phyloP scores from a whole-genome alignment of 2,113 vertebrate species.

The Dissostichus mawsoni region DNA sequence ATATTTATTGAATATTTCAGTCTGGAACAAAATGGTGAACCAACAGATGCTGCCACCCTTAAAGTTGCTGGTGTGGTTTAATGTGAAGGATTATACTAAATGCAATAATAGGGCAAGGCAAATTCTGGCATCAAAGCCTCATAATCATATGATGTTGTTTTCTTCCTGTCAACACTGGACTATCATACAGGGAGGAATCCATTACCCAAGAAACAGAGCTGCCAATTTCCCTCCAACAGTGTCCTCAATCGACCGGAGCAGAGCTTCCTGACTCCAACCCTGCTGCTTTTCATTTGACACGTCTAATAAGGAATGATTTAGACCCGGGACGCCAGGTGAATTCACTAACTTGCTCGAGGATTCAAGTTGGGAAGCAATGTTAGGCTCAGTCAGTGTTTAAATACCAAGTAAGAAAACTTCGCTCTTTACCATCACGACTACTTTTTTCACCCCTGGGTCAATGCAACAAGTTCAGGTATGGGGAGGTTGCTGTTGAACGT shows the following conservation, averaged over 20 bases:
- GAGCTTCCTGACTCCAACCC: constrained; percentile 8
- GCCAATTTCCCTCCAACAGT: constrained; percentile 12
- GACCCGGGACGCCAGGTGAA: constrained; percentile 17
- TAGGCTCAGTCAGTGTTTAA: background rate
- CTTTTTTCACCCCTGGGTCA: background rate
- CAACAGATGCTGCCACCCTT: background rate
- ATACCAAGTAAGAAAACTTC: background rate
- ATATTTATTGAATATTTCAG: background rate
- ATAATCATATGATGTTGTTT: background rate
- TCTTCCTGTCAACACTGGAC: background rate
- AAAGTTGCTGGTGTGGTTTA: background rate
- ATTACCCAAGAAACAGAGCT: constrained; percentile 23
- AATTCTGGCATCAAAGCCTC: constrained; percentile 25
- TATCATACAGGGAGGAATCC: constrained; percentile 23
- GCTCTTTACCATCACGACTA: background rate
- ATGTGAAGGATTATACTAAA: background rate
- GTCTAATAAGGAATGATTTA: constrained; percentile 40
- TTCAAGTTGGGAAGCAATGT: constrained; percentile 9
- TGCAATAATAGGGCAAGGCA: background rate
- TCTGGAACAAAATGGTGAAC: background rate
- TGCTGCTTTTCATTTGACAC: constrained; percentile 35
- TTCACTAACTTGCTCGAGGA: background rate
- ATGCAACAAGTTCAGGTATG: constrained; percentile 5
- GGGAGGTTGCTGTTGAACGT: background rate
- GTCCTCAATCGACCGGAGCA: constrained; percentile 3